Evolutionary conservation across 2,888 invertebrate genomes (phyloP).

Genomic region (Macaria notata): DNA sequence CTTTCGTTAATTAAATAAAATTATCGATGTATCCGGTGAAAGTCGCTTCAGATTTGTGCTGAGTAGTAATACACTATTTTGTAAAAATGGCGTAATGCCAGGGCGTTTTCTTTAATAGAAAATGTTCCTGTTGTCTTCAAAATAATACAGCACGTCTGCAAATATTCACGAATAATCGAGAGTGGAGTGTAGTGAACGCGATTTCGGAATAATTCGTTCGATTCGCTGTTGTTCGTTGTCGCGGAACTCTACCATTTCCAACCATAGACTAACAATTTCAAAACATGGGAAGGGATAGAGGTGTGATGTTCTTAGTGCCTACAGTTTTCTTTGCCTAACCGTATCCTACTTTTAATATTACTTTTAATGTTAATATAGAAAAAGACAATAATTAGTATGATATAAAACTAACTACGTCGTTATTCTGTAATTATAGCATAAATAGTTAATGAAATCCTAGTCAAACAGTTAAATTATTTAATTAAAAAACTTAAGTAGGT

Average conservation of each 20-base stretch:
- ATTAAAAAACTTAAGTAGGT: too few species aligned
- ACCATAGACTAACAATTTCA: constrained; percentile 18
- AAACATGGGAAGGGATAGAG: neutral
- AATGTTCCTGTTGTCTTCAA: constrained; percentile 46
- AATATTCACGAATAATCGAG: constrained; percentile 61
- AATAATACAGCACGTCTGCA: constrained; percentile 59
- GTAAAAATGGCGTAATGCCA: constrained; percentile 43
- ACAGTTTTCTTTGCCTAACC: too few species aligned
- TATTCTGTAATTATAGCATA: too few species aligned
- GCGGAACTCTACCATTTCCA: constrained; percentile 5
- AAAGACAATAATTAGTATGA: too few species aligned
- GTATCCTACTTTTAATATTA: too few species aligned
- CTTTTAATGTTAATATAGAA: too few species aligned
- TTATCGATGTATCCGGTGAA: constrained; percentile 76
- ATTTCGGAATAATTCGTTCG: constrained; percentile 37
- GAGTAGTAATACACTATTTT: constrained; percentile 42
- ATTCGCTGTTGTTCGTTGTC: constrained; percentile 12
- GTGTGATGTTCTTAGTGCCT: neutral
- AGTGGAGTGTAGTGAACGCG: constrained; percentile 34
- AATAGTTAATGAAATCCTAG: too few species aligned
- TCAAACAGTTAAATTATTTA: too few species aligned
- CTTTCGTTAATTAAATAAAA: constrained; percentile 70
- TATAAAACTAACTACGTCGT: too few species aligned
- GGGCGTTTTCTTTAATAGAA: constrained; percentile 42
- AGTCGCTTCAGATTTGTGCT: constrained; percentile 51